Evolutionary conservation across 2,113 vertebrate genomes (phyloP).

Genomic region (Chamaetylas fuelleborni): DNA sequence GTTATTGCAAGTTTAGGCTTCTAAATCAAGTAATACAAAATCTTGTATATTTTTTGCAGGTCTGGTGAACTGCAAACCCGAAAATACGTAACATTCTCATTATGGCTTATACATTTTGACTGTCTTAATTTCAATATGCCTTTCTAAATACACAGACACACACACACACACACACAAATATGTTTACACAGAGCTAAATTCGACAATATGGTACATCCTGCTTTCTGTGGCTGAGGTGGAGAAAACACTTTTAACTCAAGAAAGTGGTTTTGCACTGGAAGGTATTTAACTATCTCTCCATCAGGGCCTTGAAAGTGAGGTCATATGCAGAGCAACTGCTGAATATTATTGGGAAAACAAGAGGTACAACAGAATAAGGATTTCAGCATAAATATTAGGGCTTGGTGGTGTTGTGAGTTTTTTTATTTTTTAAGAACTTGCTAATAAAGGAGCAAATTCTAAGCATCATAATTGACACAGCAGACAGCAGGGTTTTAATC

Average conservation of each 20-base stretch:
- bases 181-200: not conserved
- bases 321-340: slow-evolving; percentile 30
- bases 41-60: not conserved
- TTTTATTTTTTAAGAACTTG: slow-evolving; percentile 23
- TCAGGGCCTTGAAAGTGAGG: not conserved
- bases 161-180: accelerated
- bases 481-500: not conserved
- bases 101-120: not conserved
- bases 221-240: not conserved
- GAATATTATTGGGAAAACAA: slow-evolving; percentile 73
- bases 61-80: not conserved
- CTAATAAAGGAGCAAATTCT: not conserved
- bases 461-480: not conserved
- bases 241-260: not conserved
- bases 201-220: not conserved
- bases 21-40: not conserved
- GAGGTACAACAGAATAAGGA: slow-evolving; percentile 74
- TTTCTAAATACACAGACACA: not conserved
- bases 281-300: slow-evolving; percentile 51
- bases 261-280: not conserved
- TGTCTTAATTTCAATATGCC: not conserved
- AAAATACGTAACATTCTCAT: not conserved
- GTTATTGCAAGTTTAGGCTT: not conserved
- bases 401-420: not conserved
- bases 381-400: slow-evolving; percentile 64